Evolutionary conservation across 2,797 vertebrate species (phyloP).

Genomic region (Rhinella marina): DNA sequence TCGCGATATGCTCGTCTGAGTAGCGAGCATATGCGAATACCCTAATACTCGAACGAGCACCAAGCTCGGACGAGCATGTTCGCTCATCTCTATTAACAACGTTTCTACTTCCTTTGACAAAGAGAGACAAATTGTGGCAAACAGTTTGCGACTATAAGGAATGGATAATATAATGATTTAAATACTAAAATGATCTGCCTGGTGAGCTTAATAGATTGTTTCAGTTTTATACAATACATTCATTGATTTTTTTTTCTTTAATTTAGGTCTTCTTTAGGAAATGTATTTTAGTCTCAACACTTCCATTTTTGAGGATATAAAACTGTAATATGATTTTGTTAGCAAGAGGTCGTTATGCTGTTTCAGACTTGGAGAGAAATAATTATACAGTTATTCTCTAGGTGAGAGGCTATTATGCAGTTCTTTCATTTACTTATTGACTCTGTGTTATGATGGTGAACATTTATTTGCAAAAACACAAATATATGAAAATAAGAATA

Average conservation of each 20-base stretch:
- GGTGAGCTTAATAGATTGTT: background rate
- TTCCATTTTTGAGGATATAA: background rate
- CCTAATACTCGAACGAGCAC: too few relatives aligned
- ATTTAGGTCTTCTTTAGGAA: background rate
- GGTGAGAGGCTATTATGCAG: constrained; percentile 17
- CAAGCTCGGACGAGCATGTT: too few relatives aligned
- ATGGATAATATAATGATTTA: background rate
- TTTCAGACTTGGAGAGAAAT: constrained; percentile 18
- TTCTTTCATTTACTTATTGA: background rate
- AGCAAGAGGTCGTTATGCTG: background rate
- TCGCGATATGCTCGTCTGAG: too few relatives aligned
- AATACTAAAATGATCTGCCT: background rate
- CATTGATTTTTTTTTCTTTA: background rate
- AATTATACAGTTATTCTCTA: constrained; percentile 14
- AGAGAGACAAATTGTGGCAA: background rate
- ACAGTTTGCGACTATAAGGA: background rate
- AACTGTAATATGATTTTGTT: constrained; percentile 16
- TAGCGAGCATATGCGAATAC: too few relatives aligned
- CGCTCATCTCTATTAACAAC: too few relatives aligned
- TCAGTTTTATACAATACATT: background rate
- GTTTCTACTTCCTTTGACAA: too few relatives aligned
- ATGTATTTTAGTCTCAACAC: background rate
- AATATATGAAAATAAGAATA: background rate
- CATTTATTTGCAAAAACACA: constrained; percentile 13
- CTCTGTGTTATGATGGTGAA: background rate